Conservation (phyloP, 92 coral and sea anemone species). For the Paramuricea clavata region DNA sequence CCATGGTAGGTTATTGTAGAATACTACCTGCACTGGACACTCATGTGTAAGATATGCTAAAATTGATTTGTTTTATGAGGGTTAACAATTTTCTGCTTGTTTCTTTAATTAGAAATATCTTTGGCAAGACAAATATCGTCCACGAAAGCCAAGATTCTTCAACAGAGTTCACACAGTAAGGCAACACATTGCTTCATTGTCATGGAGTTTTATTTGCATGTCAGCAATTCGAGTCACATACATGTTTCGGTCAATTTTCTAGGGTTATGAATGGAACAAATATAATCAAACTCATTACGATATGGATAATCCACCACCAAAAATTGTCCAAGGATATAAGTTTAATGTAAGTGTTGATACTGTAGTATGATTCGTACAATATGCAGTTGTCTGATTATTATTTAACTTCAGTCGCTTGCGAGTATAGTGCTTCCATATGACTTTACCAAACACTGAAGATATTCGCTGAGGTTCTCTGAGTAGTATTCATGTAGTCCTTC, state of each 20-base stretch:
- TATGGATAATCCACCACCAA: constrained; percentile 98
- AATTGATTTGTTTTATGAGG: background rate
- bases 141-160: constrained; percentile 97
- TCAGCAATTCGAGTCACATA: background rate
- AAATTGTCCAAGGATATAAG: constrained; percentile 98
- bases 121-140: constrained; percentile 99
- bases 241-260: background rate
- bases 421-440: too few species aligned
- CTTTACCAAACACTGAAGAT: too few species aligned
- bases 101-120: constrained; percentile 76
- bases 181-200: too few species aligned
- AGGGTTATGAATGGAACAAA: constrained; percentile 99
- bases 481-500: too few species aligned
- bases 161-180: constrained; percentile 99
- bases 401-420: too few species aligned
- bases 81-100: background rate
- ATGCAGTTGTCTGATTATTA: too few species aligned
- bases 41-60: background rate
- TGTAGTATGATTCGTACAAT: too few species aligned
- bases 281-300: constrained; percentile 99
- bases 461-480: too few species aligned
- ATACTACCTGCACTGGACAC: background rate
- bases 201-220: too few species aligned
- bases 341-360: constrained; percentile 79
- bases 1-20: too few species aligned